These are phyloP conservation scores for Calliopum simillimum DNA, from an alignment of 2,888 invertebrate genomes.

Conservation along the genomic window DNA sequence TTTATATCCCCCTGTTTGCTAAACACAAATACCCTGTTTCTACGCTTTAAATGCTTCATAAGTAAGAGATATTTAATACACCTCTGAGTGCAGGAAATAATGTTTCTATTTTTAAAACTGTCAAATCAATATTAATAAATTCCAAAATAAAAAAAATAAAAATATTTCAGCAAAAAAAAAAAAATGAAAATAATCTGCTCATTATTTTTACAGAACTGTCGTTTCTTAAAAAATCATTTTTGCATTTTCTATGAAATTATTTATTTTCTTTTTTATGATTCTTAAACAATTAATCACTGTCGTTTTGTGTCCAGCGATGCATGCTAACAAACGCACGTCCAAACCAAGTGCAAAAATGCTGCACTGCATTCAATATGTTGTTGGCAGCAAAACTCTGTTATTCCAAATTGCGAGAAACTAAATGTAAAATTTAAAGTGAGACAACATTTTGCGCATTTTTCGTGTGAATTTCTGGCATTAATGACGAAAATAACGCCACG, in stretches of 20 bases:
- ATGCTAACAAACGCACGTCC: constrained; percentile 16
- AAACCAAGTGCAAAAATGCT: not conserved
- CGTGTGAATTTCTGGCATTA: constrained; percentile 10
- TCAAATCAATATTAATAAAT: too few relatives aligned
- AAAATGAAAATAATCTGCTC: too few relatives aligned
- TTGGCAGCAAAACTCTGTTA: constrained; percentile 7
- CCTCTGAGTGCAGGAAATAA: too few relatives aligned
- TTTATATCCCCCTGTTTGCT: too few relatives aligned
- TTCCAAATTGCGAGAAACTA: not conserved
- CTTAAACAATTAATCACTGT: constrained; percentile 30
- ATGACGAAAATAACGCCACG: constrained; percentile 22
- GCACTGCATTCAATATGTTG: not conserved
- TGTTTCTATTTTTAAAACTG: too few relatives aligned
- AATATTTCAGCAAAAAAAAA: not conserved
- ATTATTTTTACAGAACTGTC: constrained; percentile 3
- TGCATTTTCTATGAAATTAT: not conserved
- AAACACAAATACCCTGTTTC: too few relatives aligned
- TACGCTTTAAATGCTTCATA: too few relatives aligned
- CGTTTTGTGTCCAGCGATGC: constrained; percentile 23
- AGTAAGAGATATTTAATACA: too few relatives aligned
- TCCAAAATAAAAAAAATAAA: too few relatives aligned
- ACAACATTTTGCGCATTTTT: constrained; percentile 4
- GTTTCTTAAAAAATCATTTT: not conserved
- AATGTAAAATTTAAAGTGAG: not conserved
- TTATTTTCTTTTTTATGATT: not conserved